Evolutionary conservation across 2,797 vertebrate species (phyloP).

Genomic region (Passerculus sandwichensis): DNA sequence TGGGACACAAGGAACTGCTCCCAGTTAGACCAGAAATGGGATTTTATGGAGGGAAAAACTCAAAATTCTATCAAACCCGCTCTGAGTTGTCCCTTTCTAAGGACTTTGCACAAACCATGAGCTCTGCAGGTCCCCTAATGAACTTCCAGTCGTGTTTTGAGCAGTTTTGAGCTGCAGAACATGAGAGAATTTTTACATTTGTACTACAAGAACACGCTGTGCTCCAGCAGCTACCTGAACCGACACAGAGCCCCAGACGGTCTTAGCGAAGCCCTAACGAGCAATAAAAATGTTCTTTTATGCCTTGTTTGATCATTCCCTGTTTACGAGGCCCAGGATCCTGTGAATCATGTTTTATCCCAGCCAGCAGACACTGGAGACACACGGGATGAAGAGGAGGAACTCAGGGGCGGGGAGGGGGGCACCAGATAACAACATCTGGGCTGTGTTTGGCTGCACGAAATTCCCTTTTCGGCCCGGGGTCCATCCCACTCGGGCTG

Average conservation of each 20-base stretch:
- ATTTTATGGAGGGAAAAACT: background rate
- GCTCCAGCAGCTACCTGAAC: background rate
- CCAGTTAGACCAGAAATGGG: background rate
- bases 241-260: background rate
- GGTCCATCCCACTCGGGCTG: background rate
- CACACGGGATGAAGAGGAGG: background rate
- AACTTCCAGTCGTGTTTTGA: rapidly evolving
- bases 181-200: background rate
- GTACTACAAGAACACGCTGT: rapidly evolving
- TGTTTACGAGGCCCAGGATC: background rate
- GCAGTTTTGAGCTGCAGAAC: background rate
- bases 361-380: background rate
- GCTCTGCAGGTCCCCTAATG: background rate
- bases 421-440: background rate
- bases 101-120: background rate
- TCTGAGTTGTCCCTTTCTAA: background rate
- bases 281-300: background rate
- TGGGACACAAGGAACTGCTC: background rate
- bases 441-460: background rate
- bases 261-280: background rate
- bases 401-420: rapidly evolving
- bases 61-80: rapidly evolving
- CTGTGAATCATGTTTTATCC: background rate
- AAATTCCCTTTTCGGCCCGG: background rate
- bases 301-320: background rate